Base-by-base conservation (phyloP, 2,113 vertebrate genomes). In the Lanius ludovicianus region DNA sequence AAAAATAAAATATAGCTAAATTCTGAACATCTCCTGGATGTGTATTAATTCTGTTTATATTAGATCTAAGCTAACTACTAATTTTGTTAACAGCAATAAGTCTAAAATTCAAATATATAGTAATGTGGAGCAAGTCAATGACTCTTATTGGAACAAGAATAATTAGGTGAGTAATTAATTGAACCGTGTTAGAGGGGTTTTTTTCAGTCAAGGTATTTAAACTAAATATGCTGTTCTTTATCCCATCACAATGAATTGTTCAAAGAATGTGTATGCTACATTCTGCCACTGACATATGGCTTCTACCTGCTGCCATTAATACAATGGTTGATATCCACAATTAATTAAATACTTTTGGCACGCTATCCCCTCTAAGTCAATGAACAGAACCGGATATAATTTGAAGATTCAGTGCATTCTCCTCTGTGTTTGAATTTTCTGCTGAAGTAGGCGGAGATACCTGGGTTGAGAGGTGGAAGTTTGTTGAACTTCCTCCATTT, bases 101-200 rank as follows among this genome's bases (percentile, higher is more conserved):
- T 50, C 59, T 83, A 76, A 91, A 93, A 69, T 85, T 88, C 52
- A 88, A 91, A 80, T 59, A 46, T n/a, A 64, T 28, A 49, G 30
- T 52, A 67, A 63, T 7, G 31, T 83, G 33, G 28, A 57, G 7
- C 9, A 89, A 87, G 37, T 77, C 44, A 55, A 50, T 76, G 30
- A 67, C 60, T 91, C 33, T 52, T 94, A 90, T 63, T 15, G 12
- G 47, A 89, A 89, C 9, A 83, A 33, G 14, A 83, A 22, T 83
- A 89, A 89, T 95, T 92, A 84, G 46, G 5, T 62, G 63, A 94
- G 71, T 65, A 95, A 92, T 91, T 84, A 94, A 84, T 27, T 56
- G 84, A 90, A 89, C 21, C 0, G 2, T 6, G 20, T 7, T 39
- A 71, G 11, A 81, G 50, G 50, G 25, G 64, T 59, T 42, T 87